These are phyloP conservation scores for Papilio polyxenes DNA, from an alignment of 1,140 invertebrate species.

Conservation along the genomic window DNA sequence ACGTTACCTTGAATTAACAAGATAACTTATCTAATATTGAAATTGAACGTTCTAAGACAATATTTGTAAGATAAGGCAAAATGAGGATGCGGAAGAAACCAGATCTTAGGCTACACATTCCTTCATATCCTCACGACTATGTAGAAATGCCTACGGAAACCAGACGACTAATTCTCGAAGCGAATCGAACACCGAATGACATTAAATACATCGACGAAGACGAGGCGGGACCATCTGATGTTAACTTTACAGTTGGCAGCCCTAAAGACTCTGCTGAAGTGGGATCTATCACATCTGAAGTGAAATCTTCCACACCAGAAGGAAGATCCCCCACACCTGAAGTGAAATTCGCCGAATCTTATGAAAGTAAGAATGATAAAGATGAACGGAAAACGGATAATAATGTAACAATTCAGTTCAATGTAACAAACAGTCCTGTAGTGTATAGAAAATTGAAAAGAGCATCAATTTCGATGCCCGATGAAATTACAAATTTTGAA, in stretches of 20 bases:
- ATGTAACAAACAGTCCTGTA: slow-evolving; percentile 52
- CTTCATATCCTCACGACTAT: slow-evolving; percentile 69
- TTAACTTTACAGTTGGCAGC: slow-evolving; percentile 44
- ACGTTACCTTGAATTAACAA: slow-evolving; percentile 17
- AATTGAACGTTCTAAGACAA: slow-evolving; percentile 34
- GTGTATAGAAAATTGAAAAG: slow-evolving; percentile 46
- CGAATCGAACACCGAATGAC: slow-evolving; percentile 51
- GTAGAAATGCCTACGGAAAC: slow-evolving; percentile 69
- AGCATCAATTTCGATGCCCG: slow-evolving; percentile 45
- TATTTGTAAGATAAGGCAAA: slow-evolving; percentile 39
- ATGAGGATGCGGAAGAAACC: slow-evolving; percentile 70
- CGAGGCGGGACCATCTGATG: slow-evolving; percentile 31
- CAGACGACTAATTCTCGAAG: slow-evolving; percentile 49
- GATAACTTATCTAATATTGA: slow-evolving; percentile 27
- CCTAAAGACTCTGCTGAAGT: slow-evolving; percentile 38
- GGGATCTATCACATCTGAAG: slow-evolving; percentile 57
- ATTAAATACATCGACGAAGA: slow-evolving; percentile 60
- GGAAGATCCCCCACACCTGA: slow-evolving; percentile 59
- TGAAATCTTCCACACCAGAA: slow-evolving; percentile 28
- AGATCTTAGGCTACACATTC: slow-evolving; percentile 64
- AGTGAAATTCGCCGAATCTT: slow-evolving; percentile 52
- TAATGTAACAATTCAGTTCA: slow-evolving; percentile 39
- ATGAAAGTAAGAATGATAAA: slow-evolving; percentile 44
- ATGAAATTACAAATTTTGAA: slow-evolving; percentile 41
- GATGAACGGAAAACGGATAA: slow-evolving; percentile 38